A percentile compares a stretch with the other conserved stretches of the same genome.
These are phyloP conservation scores for Butastur rufipennis DNA, from an alignment of 2,113 vertebrate species.

Conservation along the genomic window DNA sequence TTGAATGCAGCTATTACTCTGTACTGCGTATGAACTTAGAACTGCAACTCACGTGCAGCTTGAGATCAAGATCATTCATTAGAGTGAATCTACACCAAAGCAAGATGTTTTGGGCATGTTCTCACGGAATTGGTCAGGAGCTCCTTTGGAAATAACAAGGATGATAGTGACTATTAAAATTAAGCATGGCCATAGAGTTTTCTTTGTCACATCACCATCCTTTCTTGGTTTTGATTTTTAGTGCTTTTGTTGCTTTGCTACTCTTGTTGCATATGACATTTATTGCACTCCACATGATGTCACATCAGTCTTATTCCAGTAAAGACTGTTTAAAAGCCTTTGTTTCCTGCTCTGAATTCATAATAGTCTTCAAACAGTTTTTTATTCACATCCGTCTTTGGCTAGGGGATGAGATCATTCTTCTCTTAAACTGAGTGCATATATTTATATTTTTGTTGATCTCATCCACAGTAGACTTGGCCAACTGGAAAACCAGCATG, in stretches of 20 bases:
- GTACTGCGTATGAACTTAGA: background rate
- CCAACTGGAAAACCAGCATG: background rate
- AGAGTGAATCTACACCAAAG: background rate
- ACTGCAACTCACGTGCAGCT: background rate
- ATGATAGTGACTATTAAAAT: background rate
- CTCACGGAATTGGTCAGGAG: background rate
- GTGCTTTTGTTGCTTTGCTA: background rate
- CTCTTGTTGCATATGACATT: background rate
- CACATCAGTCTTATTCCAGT: background rate
- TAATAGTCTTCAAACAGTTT: background rate
- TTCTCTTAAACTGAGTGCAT: background rate
- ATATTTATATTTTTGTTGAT: conserved; percentile 24
- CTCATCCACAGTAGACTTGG: background rate
- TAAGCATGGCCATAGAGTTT: background rate
- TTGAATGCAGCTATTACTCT: background rate
- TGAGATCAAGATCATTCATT: background rate
- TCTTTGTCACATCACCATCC: background rate
- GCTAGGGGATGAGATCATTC: background rate
- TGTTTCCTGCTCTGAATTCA: background rate
- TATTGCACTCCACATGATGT: background rate
- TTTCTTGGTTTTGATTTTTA: background rate
- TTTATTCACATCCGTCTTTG: background rate
- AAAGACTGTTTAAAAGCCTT: background rate
- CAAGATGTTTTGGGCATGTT: background rate
- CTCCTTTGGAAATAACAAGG: background rate